Percentiles rank a stretch among this genome's conserved stretches.
Evolutionary conservation across 2,888 invertebrate genomes (phyloP).

Genomic region (Rhodophaea formosa): DNA sequence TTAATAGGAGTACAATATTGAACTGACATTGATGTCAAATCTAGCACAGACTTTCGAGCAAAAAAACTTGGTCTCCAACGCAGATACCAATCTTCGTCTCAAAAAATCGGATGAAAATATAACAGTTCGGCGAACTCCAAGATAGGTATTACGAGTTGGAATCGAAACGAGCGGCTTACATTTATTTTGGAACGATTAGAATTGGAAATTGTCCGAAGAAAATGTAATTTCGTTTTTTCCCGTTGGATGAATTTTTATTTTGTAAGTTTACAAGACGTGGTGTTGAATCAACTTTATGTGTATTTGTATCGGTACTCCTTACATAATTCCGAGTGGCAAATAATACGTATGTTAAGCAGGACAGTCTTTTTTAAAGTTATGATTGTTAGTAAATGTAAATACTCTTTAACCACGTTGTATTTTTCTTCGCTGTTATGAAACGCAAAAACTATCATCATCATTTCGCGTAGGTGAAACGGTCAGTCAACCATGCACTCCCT

Average conservation of each 20-base stretch:
- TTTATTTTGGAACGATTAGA: slow-evolving; percentile 45
- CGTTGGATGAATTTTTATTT: background rate
- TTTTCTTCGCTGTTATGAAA: too few relatives aligned
- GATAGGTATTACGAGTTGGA: slow-evolving; percentile 13
- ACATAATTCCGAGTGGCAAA: too few relatives aligned
- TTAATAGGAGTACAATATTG: too few relatives aligned
- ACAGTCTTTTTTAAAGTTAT: too few relatives aligned
- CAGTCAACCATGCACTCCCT: too few relatives aligned
- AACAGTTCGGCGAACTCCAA: slow-evolving; percentile 4
- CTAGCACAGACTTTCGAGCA: background rate
- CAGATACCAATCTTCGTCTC: background rate
- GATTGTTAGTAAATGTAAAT: too few relatives aligned
- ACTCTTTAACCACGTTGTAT: too few relatives aligned
- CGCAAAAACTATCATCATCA: too few relatives aligned
- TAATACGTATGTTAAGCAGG: too few relatives aligned
- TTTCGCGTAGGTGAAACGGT: too few relatives aligned
- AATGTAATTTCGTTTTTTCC: slow-evolving; percentile 40
- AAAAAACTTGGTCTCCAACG: background rate
- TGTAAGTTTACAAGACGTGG: background rate
- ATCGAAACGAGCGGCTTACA: slow-evolving; percentile 28
- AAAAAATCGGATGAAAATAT: slow-evolving; percentile 8
- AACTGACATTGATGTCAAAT: background rate
- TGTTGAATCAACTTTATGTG: slow-evolving; percentile 13
- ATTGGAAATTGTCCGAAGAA: slow-evolving; percentile 44
- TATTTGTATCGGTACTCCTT: too few relatives aligned